These are phyloP conservation scores for Smutsia gigantea DNA, from an alignment of 2,797 vertebrate genomes.

Conservation along the genomic window DNA sequence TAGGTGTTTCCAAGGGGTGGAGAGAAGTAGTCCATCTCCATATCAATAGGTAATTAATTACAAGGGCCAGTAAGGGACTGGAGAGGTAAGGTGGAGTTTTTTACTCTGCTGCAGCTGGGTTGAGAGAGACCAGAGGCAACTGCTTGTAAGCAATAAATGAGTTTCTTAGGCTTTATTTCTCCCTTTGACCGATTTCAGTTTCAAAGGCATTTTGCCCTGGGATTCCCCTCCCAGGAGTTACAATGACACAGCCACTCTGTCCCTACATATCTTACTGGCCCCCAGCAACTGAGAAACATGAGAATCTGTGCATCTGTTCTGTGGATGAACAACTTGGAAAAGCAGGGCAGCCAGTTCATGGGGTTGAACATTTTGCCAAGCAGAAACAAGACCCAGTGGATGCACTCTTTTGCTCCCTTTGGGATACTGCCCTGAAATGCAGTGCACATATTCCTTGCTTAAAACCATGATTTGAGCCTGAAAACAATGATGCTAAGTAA, in stretches of 20 bases:
- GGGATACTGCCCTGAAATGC: neutral
- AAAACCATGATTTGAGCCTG: neutral
- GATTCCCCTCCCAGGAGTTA: too few relatives aligned
- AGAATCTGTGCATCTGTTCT: neutral
- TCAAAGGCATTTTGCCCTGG: too few relatives aligned
- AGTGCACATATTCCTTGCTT: neutral
- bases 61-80: too few relatives aligned
- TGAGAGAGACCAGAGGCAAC: too few relatives aligned
- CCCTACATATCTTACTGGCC: neutral
- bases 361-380: neutral
- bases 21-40: too few relatives aligned
- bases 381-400: neutral
- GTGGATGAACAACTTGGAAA: neutral
- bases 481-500: neutral
- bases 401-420: neutral
- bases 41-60: too few relatives aligned
- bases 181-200: too few relatives aligned
- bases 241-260: neutral
- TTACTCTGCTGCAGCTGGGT: too few relatives aligned
- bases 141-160: too few relatives aligned
- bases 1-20: too few relatives aligned
- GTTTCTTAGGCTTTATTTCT: too few relatives aligned
- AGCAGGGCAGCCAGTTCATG: rapidly evolving
- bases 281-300: neutral
- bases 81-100: too few relatives aligned